A percentile compares a stretch with the other conserved stretches of the same genome.
These are phyloP conservation scores for Heteromormyrus szaboi DNA, from an alignment of 2,797 vertebrate species.

Conservation along the genomic window DNA sequence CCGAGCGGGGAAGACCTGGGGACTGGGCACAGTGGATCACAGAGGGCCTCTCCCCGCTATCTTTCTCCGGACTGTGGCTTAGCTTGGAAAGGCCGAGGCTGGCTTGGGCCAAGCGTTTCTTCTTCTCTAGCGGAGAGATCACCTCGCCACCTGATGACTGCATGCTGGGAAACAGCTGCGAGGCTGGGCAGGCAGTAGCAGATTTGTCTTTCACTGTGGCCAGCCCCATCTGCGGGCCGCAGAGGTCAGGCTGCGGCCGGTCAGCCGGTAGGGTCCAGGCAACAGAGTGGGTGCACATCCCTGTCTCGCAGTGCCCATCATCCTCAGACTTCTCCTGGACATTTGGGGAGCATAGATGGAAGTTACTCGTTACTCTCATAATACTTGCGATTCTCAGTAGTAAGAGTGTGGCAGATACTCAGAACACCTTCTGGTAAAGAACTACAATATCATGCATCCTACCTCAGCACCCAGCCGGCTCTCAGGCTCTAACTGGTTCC, in stretches of 20 bases:
- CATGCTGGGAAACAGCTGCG: slow-evolving; percentile 52
- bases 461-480: slow-evolving; percentile 53
- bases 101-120: slow-evolving; percentile 85
- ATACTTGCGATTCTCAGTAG: neutral
- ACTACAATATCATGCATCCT: slow-evolving; percentile 6
- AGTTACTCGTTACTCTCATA: neutral
- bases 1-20: slow-evolving; percentile 41
- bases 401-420: neutral
- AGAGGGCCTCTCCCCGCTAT: slow-evolving; percentile 47
- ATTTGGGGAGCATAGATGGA: slow-evolving; percentile 25
- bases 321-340: slow-evolving; percentile 43
- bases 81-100: slow-evolving; percentile 55
- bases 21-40: slow-evolving; percentile 54
- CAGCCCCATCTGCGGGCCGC: slow-evolving; percentile 30
- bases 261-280: slow-evolving; percentile 48
- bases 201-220: slow-evolving; percentile 28
- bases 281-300: slow-evolving; percentile 36
- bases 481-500: slow-evolving; percentile 52
- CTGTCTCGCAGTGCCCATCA: slow-evolving; percentile 39
- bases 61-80: slow-evolving; percentile 30
- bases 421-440: neutral
- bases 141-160: slow-evolving; percentile 63
- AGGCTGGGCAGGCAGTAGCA: slow-evolving; percentile 31
- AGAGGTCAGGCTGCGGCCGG: slow-evolving; percentile 32
- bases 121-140: slow-evolving; percentile 91